Evolutionary conservation across 2,888 invertebrate genomes (phyloP), one percentile per base, ranked within the genome.

Genomic region (Pharmacophagus antenor): DNA sequence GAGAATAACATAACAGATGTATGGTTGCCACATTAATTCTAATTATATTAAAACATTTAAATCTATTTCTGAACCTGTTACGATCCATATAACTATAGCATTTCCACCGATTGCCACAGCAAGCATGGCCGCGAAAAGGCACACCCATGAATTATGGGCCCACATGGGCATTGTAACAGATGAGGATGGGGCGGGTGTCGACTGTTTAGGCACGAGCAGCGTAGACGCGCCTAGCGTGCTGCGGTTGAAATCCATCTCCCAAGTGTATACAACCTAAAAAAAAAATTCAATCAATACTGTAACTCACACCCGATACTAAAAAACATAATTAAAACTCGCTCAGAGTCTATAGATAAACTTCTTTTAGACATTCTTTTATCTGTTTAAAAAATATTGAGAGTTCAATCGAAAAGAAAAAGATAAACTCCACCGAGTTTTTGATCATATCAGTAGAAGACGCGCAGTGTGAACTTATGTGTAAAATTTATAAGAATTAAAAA

Each of bases 31-130:
- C n/a, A n/a, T n/a, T n/a, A n/a, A n/a, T n/a, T n/a, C n/a, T n/a
- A n/a, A n/a, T n/a, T n/a, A n/a, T n/a, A n/a, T n/a, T n/a, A n/a
- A n/a, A n/a, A n/a, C n/a, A n/a, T n/a, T n/a, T n/a, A n/a, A n/a
- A n/a, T n/a, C n/a, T n/a, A n/a, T n/a, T n/a, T n/a, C 1, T n/a
- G 37, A 37, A 95, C 96, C 95, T 70, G 94, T 92, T 10, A 98
- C 97, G 70, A 98, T 98, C 98, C 98, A 98, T 70, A 98, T 96
- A 53, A 98, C 98, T 63, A 97, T 96, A 46, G 95, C 92, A 75
- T 98, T 98, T 21, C 98, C 98, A 0, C 95, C 94, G 48, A 95
- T 94, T 0, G 97, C 96, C 2, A 95, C 93, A 8, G 94, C 85
- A 46, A 97, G 90, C 94, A 97, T 97, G 22, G 93, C 85, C 0